phyloP scores from a whole-genome alignment of 2,113 vertebrate species.

The Apteryx mantelli region DNA sequence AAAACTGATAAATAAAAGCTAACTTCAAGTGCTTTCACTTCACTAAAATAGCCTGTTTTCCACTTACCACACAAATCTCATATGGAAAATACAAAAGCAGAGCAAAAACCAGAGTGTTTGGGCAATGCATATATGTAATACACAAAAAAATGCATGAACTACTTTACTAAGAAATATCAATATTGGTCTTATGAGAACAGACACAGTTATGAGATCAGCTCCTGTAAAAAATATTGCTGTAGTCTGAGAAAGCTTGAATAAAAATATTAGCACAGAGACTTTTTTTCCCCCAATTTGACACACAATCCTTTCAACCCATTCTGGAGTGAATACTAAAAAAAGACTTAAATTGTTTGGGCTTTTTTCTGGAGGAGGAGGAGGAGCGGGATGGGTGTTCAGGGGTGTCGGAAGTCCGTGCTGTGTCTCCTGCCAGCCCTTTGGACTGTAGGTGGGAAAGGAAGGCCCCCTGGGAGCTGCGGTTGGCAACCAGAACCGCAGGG shows the following conservation, averaged over 20 bases:
- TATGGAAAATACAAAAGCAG: not conserved
- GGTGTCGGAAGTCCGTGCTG: not conserved
- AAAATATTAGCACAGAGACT: not conserved
- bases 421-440: not conserved
- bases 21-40: not conserved
- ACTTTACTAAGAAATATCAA: not conserved
- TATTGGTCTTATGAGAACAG: not conserved
- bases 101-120: not conserved
- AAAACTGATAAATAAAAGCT: not conserved
- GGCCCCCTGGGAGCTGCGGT: not conserved
- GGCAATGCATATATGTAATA: rapidly evolving
- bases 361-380: not conserved
- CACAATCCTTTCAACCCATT: not conserved
- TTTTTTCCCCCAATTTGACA: not conserved
- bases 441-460: not conserved
- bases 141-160: not conserved
- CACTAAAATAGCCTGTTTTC: not conserved
- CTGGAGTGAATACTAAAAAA: not conserved
- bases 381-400: not conserved
- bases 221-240: not conserved
- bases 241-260: not conserved
- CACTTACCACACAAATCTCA: not conserved
- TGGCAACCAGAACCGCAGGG: no score
- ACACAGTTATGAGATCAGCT: not conserved
- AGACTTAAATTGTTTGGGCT: not conserved